These are phyloP conservation scores for Drosophila tani DNA, from an alignment of 1,140 invertebrate species.

Conservation along the genomic window DNA sequence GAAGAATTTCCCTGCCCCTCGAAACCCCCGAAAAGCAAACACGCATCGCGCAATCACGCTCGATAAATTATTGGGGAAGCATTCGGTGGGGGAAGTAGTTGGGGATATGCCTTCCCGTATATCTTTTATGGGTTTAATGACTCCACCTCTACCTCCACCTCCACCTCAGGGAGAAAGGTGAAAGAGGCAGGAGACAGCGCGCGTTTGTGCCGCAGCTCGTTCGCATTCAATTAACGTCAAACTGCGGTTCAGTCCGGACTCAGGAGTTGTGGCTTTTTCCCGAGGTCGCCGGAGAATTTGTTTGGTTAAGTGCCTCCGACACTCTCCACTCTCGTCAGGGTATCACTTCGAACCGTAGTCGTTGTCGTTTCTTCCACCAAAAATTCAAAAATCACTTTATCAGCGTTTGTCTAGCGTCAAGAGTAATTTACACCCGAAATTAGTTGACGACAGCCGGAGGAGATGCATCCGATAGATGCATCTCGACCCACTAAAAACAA, in stretches of 20 bases:
- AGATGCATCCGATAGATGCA: constrained; percentile 40
- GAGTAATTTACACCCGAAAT: constrained; percentile 71
- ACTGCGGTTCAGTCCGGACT: constrained; percentile 10
- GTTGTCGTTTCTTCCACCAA: constrained; percentile 6
- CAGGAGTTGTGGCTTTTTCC: constrained; percentile 7
- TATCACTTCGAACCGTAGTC: neutral
- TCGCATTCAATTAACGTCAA: constrained; percentile 79
- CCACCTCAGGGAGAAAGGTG: constrained; percentile 45
- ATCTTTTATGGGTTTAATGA: constrained; percentile 80
- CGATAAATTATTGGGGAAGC: constrained; percentile 77
- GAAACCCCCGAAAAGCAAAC: constrained; percentile 30
- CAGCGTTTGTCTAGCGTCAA: constrained; percentile 63
- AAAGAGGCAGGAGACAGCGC: constrained; percentile 19
- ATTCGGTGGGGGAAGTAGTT: neutral
- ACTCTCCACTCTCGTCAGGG: constrained; percentile 35
- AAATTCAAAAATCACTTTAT: constrained; percentile 67
- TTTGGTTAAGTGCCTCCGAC: constrained; percentile 51
- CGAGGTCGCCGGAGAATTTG: constrained; percentile 10
- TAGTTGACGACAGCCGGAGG: constrained; percentile 34
- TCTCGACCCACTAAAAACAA: constrained; percentile 37
- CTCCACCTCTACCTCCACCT: constrained; percentile 27
- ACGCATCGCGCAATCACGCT: constrained; percentile 55
- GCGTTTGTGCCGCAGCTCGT: constrained; percentile 59
- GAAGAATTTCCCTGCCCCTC: constrained; percentile 32
- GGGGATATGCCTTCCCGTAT: constrained; percentile 55